Evolutionary conservation across 1,140 invertebrate species (phyloP), one percentile per base, ranked within the genome.

Genomic region (Drosophila sp.): DNA sequence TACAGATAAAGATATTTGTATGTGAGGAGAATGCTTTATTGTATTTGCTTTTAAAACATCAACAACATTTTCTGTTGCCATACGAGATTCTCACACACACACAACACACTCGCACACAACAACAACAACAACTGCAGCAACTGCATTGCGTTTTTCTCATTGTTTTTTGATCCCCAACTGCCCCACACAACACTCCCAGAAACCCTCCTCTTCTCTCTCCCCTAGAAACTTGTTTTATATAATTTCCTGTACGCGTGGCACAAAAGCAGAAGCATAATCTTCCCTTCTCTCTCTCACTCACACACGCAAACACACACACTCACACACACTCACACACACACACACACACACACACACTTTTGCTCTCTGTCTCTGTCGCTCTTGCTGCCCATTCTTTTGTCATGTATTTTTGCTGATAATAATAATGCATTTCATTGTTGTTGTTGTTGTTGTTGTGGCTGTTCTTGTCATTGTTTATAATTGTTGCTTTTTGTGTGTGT

Each of bases 231-330:
- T 82, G 82, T 85, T 85, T 83, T 82, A 85, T 85, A 85, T 87
- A 86, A 85, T 85, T 85, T 85, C 82, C 82, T 86, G 82, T 87
- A 82, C 79, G 82, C 83, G 82, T 85, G 82, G 82, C 82, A 85
- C 75, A 79, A 86, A 85, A 78, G 79, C 76, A 71, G 76, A 62
- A 67, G 66, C 81, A 81, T 85, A 81, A 86, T 80, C 7, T 33
- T n/a, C 29, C 33, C 11, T 30, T 38, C 32, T 63, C 33, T 70
- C 35, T 32, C 44, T 62, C 38, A 62, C 33, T 61, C 50, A 44
- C 8, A 27, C n/a, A 17, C 47, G 10, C 17, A 60, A 7, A 66
- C 50, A 29, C 62, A 64, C 63, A 7, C 8, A 47, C 8, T 25
- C 6, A 17, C 63, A 7, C 8, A 47, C 8, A 62, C 33, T 61